A percentile compares a stretch with the other conserved stretches of the same genome.
Conservation (phyloP, 2,113 vertebrate species). For the Bubo blakistoni region DNA sequence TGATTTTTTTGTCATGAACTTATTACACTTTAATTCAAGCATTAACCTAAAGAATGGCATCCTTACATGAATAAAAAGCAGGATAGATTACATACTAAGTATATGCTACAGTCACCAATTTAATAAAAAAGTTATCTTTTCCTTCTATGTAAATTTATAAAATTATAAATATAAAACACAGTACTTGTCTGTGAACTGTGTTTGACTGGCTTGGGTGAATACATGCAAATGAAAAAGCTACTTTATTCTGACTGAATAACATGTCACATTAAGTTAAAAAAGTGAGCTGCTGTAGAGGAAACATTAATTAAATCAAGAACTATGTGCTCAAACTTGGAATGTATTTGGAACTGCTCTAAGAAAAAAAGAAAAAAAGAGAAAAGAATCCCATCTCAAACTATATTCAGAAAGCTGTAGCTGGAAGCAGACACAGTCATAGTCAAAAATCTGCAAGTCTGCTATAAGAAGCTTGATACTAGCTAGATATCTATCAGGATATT, state of each 20-base stretch:
- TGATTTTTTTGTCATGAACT: not conserved
- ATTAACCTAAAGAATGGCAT: not conserved
- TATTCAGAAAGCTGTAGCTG: not conserved
- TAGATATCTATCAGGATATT: not conserved
- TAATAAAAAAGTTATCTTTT: not conserved
- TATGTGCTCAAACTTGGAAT: not conserved
- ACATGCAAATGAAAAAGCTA: not conserved
- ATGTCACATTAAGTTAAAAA: constrained; percentile 16
- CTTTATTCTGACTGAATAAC: constrained; percentile 12
- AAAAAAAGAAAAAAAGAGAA: not conserved
- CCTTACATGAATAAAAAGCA: not conserved
- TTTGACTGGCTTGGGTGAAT: not conserved
- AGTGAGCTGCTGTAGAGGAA: not conserved
- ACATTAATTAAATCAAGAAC: constrained; percentile 25
- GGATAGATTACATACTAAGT: not conserved
- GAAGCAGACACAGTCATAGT: not conserved
- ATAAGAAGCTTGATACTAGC: not conserved
- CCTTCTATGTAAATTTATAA: not conserved
- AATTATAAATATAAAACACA: too few species aligned
- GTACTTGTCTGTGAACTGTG: not conserved
- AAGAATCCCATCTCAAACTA: not conserved
- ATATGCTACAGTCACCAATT: not conserved
- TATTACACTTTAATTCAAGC: not conserved
- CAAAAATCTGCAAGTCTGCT: not conserved
- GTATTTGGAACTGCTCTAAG: not conserved